Conservation (phyloP, 2,888 invertebrate genomes). For the Chelonus formosanus region DNA sequence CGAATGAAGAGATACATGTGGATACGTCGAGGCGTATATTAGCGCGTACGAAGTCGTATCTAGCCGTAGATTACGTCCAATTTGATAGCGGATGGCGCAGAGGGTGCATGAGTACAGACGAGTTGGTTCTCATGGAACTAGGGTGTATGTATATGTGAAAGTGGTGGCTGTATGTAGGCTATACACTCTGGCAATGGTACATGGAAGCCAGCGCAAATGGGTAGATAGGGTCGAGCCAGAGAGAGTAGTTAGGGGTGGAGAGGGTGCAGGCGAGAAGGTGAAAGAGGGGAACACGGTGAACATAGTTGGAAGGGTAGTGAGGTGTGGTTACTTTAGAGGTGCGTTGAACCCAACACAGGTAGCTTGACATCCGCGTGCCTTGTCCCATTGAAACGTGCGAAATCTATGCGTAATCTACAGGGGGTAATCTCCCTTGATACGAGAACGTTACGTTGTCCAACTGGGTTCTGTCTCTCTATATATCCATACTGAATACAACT, state of each 20-base stretch:
- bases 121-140: constrained; percentile 15
- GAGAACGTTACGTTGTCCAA: constrained; percentile 19
- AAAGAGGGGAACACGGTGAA: constrained; percentile 48
- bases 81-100: constrained; percentile 52
- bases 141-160: constrained; percentile 30
- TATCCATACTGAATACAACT: constrained; percentile 11
- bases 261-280: constrained; percentile 46
- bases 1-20: constrained; percentile 14
- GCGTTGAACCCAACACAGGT: constrained; percentile 63
- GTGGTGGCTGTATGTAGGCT: constrained; percentile 27
- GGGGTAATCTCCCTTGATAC: constrained; percentile 32
- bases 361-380: constrained; percentile 61
- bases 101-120: constrained; percentile 25
- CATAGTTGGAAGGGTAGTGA: constrained; percentile 57
- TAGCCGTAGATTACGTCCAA: constrained; percentile 50
- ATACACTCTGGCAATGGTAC: constrained; percentile 28
- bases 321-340: constrained; percentile 65
- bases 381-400: constrained; percentile 62
- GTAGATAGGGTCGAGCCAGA: constrained; percentile 40
- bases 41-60: constrained; percentile 40
- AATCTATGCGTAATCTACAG: constrained; percentile 59
- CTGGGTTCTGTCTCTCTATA: constrained; percentile 4
- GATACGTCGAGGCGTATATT: constrained; percentile 29
- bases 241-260: constrained; percentile 42
- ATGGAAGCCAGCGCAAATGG: constrained; percentile 45